Conservation (phyloP, 2,113 vertebrate species). For the Lophotis ruficrista region DNA sequence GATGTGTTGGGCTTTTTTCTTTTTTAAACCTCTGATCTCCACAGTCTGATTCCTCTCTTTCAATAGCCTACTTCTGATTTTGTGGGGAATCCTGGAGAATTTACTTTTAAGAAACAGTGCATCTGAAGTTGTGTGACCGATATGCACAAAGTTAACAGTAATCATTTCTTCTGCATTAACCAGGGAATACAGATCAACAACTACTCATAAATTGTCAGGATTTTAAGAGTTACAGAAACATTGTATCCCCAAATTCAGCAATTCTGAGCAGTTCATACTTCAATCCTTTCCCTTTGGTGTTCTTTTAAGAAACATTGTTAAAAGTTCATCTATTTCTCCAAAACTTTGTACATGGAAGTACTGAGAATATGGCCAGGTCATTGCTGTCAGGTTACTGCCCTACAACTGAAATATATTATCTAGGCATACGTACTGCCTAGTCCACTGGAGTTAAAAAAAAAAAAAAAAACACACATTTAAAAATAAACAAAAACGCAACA, state of each 20-base stretch:
- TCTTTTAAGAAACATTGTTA: background rate
- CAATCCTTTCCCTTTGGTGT: background rate
- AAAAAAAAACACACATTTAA: background rate
- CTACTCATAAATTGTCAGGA: background rate
- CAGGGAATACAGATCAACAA: background rate
- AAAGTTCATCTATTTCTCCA: background rate
- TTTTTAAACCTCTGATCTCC: background rate
- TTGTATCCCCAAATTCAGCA: background rate
- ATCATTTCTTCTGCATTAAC: background rate
- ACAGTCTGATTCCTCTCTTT: background rate
- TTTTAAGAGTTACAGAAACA: background rate
- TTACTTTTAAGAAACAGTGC: background rate
- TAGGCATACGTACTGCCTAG: fast-evolving
- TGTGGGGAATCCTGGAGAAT: background rate
- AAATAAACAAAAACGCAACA: background rate
- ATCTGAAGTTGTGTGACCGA: background rate
- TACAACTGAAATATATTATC: background rate
- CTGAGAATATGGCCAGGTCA: background rate
- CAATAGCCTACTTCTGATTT: background rate
- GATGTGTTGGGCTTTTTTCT: background rate
- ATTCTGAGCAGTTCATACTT: background rate
- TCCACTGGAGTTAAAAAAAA: background rate
- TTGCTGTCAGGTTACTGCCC: background rate
- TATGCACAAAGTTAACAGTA: background rate
- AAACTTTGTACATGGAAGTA: fast-evolving